A percentile compares a stretch with the other conserved stretches of the same genome.
These are phyloP conservation scores for Mandrillus leucophaeus DNA, from an alignment of 2,113 vertebrate genomes.

Conservation along the genomic window DNA sequence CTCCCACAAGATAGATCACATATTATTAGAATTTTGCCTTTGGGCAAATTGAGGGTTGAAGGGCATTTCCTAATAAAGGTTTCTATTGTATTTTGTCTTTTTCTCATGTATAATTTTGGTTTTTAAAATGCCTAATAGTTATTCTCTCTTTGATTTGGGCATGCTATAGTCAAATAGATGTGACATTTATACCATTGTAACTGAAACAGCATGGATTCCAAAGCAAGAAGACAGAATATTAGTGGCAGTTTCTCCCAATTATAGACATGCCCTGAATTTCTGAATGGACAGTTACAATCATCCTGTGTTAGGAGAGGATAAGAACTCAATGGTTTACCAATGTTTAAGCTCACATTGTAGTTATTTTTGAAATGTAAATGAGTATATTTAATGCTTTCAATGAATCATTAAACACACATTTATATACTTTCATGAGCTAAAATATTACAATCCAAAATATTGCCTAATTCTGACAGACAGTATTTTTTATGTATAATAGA, in stretches of 20 bases:
- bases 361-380: constrained; percentile 15
- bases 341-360: not conserved
- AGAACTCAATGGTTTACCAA: not conserved
- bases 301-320: not conserved
- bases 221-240: not conserved
- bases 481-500: not conserved
- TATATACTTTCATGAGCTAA: not conserved
- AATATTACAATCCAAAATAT: not conserved
- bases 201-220: not conserved
- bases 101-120: not conserved
- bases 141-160: not conserved
- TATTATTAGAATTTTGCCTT: not conserved
- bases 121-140: not conserved
- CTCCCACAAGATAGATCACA: not conserved
- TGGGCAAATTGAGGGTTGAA: not conserved
- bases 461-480: not conserved
- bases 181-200: not conserved
- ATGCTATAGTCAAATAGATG: not conserved
- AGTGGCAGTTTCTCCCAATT: not conserved
- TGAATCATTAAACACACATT: not conserved
- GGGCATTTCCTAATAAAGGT: not conserved
- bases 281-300: not conserved
- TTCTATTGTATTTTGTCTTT: not conserved
- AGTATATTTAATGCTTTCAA: not conserved
- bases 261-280: not conserved